Percentiles rank a stretch among this genome's conserved stretches.
Evolutionary conservation across 1,140 invertebrate genomes (phyloP).

Genomic region (Aphelinus certus): DNA sequence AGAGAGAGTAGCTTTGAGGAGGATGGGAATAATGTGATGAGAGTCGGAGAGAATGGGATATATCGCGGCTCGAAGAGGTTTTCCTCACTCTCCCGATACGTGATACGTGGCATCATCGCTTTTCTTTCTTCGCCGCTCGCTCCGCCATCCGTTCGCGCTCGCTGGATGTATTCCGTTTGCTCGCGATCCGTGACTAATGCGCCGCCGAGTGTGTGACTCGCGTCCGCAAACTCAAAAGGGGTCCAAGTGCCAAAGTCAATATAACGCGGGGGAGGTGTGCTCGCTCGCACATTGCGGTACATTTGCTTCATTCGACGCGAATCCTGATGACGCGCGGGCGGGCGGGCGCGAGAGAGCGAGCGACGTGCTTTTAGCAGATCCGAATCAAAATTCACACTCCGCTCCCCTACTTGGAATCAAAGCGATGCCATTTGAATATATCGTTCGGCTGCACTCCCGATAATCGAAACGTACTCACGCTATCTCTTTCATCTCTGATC

Average conservation of each 20-base stretch:
- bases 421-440: no score
- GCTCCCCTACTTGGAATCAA: background rate
- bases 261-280: slow-evolving; percentile 12
- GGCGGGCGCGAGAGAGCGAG: background rate
- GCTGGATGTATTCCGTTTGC: slow-evolving; percentile 51
- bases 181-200: slow-evolving; percentile 50
- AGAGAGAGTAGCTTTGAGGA: no score
- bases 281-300: slow-evolving; percentile 1
- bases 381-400: slow-evolving; percentile 3
- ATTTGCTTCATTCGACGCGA: slow-evolving; percentile 8
- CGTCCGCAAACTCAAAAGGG: slow-evolving; percentile 42
- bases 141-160: slow-evolving; percentile 20
- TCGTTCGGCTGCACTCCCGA: no score
- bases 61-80: background rate
- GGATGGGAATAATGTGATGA: background rate
- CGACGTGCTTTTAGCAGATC: background rate
- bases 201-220: slow-evolving; percentile 47
- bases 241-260: slow-evolving; percentile 46
- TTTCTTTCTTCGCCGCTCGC: background rate
- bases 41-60: background rate
- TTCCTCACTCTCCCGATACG: slow-evolving; percentile 42
- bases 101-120: slow-evolving; percentile 29
- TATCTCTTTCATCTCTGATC: no score
- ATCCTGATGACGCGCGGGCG: background rate
- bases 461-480: no score